These are phyloP conservation scores for Argya squamiceps DNA, from an alignment of 2,797 vertebrate genomes.

Conservation along the genomic window DNA sequence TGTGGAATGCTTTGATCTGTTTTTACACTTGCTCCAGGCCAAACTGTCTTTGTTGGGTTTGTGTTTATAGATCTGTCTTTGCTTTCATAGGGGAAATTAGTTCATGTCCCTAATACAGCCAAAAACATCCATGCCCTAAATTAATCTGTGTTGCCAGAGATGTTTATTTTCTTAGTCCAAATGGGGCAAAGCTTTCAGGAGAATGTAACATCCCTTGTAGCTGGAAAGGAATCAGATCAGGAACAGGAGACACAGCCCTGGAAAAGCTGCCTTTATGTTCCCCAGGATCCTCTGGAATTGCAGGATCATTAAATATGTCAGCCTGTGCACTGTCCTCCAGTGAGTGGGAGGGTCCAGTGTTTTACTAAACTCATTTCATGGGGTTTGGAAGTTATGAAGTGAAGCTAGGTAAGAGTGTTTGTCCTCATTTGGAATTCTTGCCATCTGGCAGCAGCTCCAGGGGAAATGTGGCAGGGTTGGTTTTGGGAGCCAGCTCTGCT, in stretches of 20 bases:
- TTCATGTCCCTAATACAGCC: not conserved
- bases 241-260: not conserved
- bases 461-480: not conserved
- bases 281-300: not conserved
- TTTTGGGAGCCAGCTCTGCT: not conserved
- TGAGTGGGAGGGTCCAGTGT: not conserved
- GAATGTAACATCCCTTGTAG: not conserved
- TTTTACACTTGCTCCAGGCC: not conserved
- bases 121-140: not conserved
- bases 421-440: not conserved
- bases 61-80: not conserved
- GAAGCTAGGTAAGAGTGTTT: not conserved
- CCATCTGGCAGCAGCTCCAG: not conserved
- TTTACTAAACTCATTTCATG: not conserved
- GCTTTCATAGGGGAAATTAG: not conserved
- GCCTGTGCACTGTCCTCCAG: not conserved
- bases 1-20: not conserved
- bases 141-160: not conserved
- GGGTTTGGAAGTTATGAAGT: not conserved
- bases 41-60: not conserved
- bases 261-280: not conserved
- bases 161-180: not conserved
- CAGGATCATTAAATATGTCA: not conserved
- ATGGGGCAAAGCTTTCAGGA: not conserved
- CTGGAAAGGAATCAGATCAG: not conserved